Evolutionary conservation across 2,888 invertebrate species (phyloP), one percentile per base, ranked within the genome.

Genomic region (Plusia festucae): DNA sequence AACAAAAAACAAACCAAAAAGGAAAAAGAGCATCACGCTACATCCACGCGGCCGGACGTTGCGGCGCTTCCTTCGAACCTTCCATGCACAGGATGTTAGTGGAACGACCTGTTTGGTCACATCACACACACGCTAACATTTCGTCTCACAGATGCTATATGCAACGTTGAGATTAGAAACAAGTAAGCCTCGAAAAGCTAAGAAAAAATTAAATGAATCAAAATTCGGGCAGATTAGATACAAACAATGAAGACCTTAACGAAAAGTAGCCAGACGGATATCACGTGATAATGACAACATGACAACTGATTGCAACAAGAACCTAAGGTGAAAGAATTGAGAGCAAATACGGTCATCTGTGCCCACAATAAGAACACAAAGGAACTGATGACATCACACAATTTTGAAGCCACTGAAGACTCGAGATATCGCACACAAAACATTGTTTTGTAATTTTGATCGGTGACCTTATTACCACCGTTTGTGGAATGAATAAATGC

Each of bases 31-130:
- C 91, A 94, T 90, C 93, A 92, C 90, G 93, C 93, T 91, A 93
- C 91, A 94, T 93, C 93, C 94, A 94, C 92, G 93, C 92, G 94
- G 94, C 95, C 95, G 95, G 95, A 95, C 95, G 94, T 95, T 91
- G 93, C 89, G 93, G 93, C 94, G 94, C 94, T 95, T 94, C 94
- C 94, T 94, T 92, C 93, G 91, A 89, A 88, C 88, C 90, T 90
- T 85, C 72, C 67, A 82, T 82, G 76, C 87, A 95, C 92, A 93
- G 94, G 93, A 81, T 90, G 94, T 83, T 89, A 79, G 79, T 81
- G 81, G 83, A 82, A 79, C 82, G 81, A 82, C 83, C 82, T 76
- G 84, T 84, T 82, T 82, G 81, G 82, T 78, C 61, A 73, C 83
- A 82, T 77, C 73, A 64, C 81, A 70, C 56, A 55, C 74, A 64